Evolutionary conservation across 2,888 invertebrate species (phyloP).

Genomic region (Lasioglossum malachurum): DNA sequence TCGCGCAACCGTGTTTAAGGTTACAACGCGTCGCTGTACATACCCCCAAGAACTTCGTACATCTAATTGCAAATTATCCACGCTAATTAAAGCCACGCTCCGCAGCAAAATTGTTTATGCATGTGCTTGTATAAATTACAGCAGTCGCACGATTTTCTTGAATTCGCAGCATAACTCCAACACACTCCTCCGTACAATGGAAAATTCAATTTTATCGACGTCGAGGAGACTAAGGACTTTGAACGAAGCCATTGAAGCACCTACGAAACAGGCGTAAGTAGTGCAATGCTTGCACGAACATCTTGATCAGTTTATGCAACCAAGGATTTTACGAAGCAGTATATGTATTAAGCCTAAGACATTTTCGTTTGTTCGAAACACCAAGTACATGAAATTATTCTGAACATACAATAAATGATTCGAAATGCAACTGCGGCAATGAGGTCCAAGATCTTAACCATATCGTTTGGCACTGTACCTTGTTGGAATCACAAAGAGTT

Average conservation of each 20-base stretch:
- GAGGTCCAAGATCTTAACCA: no score
- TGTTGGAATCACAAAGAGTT: no score
- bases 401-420: no score
- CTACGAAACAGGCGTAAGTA: background rate
- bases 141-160: background rate
- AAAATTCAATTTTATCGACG: background rate
- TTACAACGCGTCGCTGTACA: background rate
- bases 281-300: background rate
- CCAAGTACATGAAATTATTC: background rate
- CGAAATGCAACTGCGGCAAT: no score
- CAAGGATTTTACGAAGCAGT: background rate
- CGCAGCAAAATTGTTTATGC: background rate
- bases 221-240: background rate
- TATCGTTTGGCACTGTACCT: no score
- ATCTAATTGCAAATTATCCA: background rate
- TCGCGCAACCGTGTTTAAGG: background rate
- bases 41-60: background rate
- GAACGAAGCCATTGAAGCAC: background rate
- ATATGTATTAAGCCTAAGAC: background rate
- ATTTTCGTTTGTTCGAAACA: background rate
- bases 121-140: background rate
- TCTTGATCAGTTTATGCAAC: constrained; percentile 1
- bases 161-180: background rate
- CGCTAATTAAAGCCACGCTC: background rate
- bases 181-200: background rate